These are phyloP conservation scores for Cataglyphis livida DNA, from an alignment of 2,888 invertebrate species.

Conservation along the genomic window DNA sequence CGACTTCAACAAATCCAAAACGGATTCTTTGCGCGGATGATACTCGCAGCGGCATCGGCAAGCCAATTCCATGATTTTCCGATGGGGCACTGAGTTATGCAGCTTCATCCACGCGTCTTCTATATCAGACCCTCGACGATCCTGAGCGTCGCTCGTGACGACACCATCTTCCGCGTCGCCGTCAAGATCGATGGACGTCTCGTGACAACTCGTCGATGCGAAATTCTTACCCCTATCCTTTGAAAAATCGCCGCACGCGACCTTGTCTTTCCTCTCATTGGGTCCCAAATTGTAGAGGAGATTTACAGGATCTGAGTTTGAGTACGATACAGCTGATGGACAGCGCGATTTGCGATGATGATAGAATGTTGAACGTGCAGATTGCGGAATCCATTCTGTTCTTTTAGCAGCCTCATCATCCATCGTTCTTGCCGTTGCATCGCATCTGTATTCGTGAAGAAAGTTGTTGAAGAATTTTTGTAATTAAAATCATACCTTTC, in stretches of 20 bases:
- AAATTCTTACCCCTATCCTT: conserved; percentile 12
- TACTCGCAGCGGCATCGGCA: conserved; percentile 42
- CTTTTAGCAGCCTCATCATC: conserved; percentile 15
- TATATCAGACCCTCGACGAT: not conserved
- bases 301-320: conserved; percentile 63
- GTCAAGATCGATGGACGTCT: conserved; percentile 35
- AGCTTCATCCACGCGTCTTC: conserved; percentile 44
- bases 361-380: conserved; percentile 8
- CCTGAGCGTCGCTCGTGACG: conserved; percentile 5
- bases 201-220: conserved; percentile 20
- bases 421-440: conserved; percentile 3
- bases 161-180: conserved; percentile 8
- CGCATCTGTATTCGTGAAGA: conserved; percentile 19
- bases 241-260: conserved; percentile 51
- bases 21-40: conserved; percentile 55
- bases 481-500: not conserved
- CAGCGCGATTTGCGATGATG: conserved; percentile 18
- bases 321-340: conserved; percentile 13
- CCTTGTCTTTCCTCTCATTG: conserved; percentile 34
- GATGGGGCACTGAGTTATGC: not conserved
- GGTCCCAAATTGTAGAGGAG: conserved; percentile 44
- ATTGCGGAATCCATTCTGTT: conserved; percentile 33
- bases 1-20: conserved; percentile 49
- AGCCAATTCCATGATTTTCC: not conserved
- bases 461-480: not conserved